These are phyloP conservation scores for Tachina fera DNA, from an alignment of 2,888 invertebrate species.

Conservation along the genomic window DNA sequence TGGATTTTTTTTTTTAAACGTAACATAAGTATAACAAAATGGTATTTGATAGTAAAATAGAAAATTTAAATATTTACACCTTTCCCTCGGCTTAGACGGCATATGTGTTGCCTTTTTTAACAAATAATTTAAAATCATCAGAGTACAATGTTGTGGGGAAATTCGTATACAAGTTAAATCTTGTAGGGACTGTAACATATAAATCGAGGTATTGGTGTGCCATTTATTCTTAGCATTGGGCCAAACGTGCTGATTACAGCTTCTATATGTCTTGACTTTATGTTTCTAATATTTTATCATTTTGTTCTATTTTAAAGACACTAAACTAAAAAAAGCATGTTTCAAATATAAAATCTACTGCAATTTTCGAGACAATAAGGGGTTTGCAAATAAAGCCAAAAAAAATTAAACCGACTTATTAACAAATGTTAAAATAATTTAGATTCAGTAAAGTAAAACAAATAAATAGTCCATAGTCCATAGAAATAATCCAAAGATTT, in stretches of 20 bases:
- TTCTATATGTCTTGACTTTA: not conserved
- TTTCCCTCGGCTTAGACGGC: too few species aligned
- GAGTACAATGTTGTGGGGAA: too few species aligned
- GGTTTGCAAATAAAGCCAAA: not conserved
- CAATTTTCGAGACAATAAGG: constrained; percentile 52
- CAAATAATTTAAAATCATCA: too few species aligned
- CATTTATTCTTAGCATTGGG: constrained; percentile 6
- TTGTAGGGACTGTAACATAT: too few species aligned
- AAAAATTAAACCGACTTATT: not conserved
- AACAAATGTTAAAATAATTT: too few species aligned
- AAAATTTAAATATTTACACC: constrained; percentile 1
- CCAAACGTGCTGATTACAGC: not conserved
- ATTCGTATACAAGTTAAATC: too few species aligned
- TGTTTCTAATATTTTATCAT: constrained; percentile 26
- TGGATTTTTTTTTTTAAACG: not conserved
- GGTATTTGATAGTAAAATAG: constrained; percentile 34
- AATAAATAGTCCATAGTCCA: too few species aligned
- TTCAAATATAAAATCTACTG: constrained; percentile 67
- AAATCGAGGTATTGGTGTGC: not conserved
- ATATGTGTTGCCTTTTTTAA: too few species aligned
- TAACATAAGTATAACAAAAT: constrained; percentile 55
- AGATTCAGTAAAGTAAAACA: too few species aligned
- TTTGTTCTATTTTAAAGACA: not conserved
- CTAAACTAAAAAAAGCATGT: constrained; percentile 36
- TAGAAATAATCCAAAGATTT: too few species aligned